Conservation (phyloP, 2,888 invertebrate genomes). For the Scaptomyza parva region DNA sequence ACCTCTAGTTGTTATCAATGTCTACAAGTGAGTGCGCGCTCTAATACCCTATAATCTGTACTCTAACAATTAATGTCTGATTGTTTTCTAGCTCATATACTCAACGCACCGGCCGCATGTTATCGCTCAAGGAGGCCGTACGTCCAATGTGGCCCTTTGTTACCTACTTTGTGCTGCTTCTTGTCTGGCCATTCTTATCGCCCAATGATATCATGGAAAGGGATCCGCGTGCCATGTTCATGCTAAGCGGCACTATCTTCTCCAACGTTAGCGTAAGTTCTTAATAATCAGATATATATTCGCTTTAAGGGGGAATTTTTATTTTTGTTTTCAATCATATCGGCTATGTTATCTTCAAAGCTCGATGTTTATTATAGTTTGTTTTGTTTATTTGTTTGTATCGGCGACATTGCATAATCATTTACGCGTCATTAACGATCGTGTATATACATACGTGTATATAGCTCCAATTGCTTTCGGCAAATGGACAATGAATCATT, state of each 20-base stretch:
- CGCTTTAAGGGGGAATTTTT: neutral
- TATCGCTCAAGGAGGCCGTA: constrained; percentile 91
- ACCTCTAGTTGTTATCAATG: constrained; percentile 95
- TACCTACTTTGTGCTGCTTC: constrained; percentile 90
- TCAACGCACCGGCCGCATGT: constrained; percentile 94
- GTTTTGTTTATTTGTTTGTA: constrained; percentile 17
- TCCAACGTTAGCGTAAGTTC: constrained; percentile 98
- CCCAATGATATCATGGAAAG: constrained; percentile 91
- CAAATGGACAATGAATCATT: constrained; percentile 19
- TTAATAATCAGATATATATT: constrained; percentile 1
- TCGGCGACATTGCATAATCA: neutral
- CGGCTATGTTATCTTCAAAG: neutral
- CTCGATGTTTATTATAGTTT: constrained; percentile 7
- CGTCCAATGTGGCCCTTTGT: constrained; percentile 93
- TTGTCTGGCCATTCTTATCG: constrained; percentile 93
- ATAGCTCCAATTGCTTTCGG: constrained; percentile 13
- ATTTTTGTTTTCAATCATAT: neutral
- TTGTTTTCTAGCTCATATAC: constrained; percentile 89
- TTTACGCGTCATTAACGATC: constrained; percentile 24
- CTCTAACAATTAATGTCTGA: neutral
- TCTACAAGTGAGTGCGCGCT: constrained; percentile 90
- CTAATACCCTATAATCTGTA: neutral
- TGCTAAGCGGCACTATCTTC: constrained; percentile 97
- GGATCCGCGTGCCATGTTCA: constrained; percentile 94
- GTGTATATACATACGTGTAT: neutral